Base-by-base conservation (phyloP, 2,113 vertebrate species). In the Solenodon paradoxus region DNA sequence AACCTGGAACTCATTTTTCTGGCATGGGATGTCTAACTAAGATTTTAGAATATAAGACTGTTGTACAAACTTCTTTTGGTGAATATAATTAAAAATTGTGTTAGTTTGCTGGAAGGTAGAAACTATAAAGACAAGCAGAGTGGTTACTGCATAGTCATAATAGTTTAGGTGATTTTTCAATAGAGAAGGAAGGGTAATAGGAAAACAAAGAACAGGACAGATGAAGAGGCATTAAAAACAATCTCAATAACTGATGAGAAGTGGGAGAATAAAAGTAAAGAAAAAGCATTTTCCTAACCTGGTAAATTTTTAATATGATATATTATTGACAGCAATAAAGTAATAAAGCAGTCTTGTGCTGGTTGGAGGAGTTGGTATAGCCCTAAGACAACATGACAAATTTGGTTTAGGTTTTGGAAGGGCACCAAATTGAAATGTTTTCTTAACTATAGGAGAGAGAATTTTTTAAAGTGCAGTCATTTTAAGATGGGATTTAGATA, bases 401-500 rank as follows among this genome's bases (percentile, higher is more conserved):
- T 82, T 42, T 88, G 40, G 26, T 53, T 75, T 83, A 88, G 51
- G 15, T 63, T 9, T 66, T 59, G 24, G 35, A 80, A 45, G 3
- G n/a, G 22, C 72, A 68, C 30, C 0, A 30, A 84, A 24, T 32
- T 84, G 66, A 94, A 92, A 82, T 53, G 32, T 68, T 80, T 79
- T 7, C 38, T 75, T 64, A 24, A 53, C 19, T 78, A 16, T 83
- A 68, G 30, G 35, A 80, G 59, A 89, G 59, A 38, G 0, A 75
- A 13, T 49, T 75, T 97, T 94, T 51, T 9, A 90, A 94, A 90
- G 10, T 15, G 77, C 28, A 82, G 12, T 59, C 28, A 85, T 90
- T 96, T 89, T 35, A 66, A 93, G 75, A 61, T 95, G 32, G 12
- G 26, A 69, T 38, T 95, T 87, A 92, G n/a, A 81, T 83, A 80